Base-by-base conservation (phyloP, 2,888 invertebrate genomes). In the Stenurella melanura region DNA sequence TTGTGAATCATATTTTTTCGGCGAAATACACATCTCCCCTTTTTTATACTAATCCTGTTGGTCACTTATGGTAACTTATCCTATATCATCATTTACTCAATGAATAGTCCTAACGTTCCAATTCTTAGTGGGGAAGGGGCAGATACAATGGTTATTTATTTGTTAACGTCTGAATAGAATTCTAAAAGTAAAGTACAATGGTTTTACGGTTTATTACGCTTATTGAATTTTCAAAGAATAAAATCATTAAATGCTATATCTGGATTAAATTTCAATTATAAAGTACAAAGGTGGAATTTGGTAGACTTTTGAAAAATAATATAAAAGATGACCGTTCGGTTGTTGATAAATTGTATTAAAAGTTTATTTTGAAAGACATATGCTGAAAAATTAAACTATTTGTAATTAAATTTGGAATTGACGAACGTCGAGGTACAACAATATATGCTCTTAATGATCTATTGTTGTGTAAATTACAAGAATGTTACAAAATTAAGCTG, bases 391-490 rank as follows among this genome's bases (percentile, higher is more conserved):
- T 9, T 34, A 34, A n/a, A 0, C 50, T 50, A 6, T n/a, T 50
- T n/a, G 4, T 50, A 5, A 50, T 50, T 50, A n/a, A n/a, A 50
- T n/a, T 50, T 1, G 3, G 50, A 6, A 4, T n/a, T 50, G 50
- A 2, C n/a, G 6, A 6, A 6, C 50, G 15, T 15, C 15, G 50
- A n/a, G 50, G 50, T 50, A 50, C 50, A n/a, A 19, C 50, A 21
- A 18, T 50, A 50, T 42, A 21, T 68, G 54, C 30, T 21, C 69
- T 21, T 21, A 56, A 57, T 21, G 21, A 30, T 34, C 56, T 26
- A 67, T 67, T 19, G 50, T 54, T 21, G 34, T 57, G n/a, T 69
- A 34, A 68, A 50, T 69, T 18, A 42, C 64, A 64, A 64, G 64
- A 50, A 50, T 50, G 50, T 50, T 50, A 17, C 50, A n/a, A 50